Percentiles rank a stretch among this genome's conserved stretches.
Conservation (phyloP, 2,797 vertebrate species). For the Mastacembelus armatus region DNA sequence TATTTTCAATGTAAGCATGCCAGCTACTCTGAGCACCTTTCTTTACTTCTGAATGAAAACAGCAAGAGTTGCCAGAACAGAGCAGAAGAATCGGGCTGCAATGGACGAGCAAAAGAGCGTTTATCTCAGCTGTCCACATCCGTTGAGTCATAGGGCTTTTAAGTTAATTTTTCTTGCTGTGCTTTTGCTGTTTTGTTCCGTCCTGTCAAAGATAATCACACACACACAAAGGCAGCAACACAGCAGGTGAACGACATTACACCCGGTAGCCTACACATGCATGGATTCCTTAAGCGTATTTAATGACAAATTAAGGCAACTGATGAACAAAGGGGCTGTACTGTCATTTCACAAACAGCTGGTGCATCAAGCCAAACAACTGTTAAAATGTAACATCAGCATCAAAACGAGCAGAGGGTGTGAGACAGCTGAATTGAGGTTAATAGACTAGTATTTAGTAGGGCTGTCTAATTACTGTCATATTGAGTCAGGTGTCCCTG, state of each 20-base stretch:
- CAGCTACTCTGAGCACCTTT: neutral
- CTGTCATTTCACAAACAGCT: neutral
- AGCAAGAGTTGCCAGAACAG: neutral
- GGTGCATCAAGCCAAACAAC: neutral
- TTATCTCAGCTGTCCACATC: slow-evolving; percentile 1
- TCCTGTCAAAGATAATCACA: neutral
- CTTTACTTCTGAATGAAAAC: neutral
- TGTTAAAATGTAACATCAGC: neutral
- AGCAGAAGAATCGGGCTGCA: neutral
- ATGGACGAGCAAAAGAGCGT: neutral
- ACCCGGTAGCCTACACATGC: too few species aligned
- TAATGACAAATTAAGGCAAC: too few species aligned
- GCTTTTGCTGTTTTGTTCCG: neutral
- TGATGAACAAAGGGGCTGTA: too few species aligned
- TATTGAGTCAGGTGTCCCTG: neutral
- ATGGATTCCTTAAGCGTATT: too few species aligned
- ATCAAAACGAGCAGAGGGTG: neutral
- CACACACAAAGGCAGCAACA: neutral
- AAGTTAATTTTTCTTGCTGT: neutral
- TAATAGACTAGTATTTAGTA: neutral
- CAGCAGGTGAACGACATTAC: neutral
- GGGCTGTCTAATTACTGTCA: neutral
- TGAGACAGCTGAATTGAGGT: neutral
- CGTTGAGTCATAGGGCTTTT: neutral
- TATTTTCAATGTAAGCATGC: neutral